Evolutionary conservation across 1,140 invertebrate genomes (phyloP), one percentile per base, ranked within the genome.

Genomic region (Drosophila busckii): DNA sequence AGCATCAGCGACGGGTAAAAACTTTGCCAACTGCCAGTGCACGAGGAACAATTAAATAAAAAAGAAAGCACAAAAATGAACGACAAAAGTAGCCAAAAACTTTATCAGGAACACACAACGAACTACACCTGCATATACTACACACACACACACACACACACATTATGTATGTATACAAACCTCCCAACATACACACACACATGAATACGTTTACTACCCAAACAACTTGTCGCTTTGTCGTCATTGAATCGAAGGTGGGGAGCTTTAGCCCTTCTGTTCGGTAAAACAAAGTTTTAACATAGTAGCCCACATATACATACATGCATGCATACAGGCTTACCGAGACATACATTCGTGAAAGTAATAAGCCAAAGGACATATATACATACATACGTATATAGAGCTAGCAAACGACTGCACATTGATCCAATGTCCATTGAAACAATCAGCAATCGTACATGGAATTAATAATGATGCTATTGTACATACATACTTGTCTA

Each of bases 231-330:
- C 62, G 68, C 55, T 37, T 55, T 70, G 38, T 46, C 56, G 40
- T 52, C 34, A 48, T 19, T 32, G 61, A 17, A 35, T 23, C 9
- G 29, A 19, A 38, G 15, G 35, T 19, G 31, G 13, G 61, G 60
- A 50, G 56, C 35, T 70, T 67, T 53, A 32, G 44, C 41, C 50
- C 28, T 23, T 31, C 41, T 55, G 26, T 45, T 29, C 22, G 38
- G 54, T 16, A 49, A 69, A 65, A 48, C 67, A 76, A 70, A 78
- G 60, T 75, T 76, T 75, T 78, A 76, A 66, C 70, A 78, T 78
- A 76, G 71, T 76, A 76, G 71, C 70, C 71, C 71, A 76, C 61
- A 76, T 78, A 70, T 53, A 68, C 45, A 44, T 25, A 48, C 23
- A 49, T 29, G 29, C 37, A 4, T n/a, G n/a, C n/a, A n/a, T n/a